Evolutionary conservation across 2,888 invertebrate genomes (phyloP).

Genomic region (Panzeria rudis): DNA sequence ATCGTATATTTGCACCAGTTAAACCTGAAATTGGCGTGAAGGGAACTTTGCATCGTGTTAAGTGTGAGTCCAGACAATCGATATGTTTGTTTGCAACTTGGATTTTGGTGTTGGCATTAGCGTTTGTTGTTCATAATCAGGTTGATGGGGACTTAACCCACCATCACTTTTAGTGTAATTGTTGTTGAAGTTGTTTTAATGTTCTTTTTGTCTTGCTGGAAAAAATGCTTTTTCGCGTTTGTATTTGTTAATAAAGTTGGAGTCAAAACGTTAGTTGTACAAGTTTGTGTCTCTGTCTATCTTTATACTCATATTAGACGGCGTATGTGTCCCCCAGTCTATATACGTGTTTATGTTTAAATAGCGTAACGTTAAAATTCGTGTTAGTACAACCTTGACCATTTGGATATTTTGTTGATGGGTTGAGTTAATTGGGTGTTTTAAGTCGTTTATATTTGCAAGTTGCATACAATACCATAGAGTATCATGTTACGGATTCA

Average conservation of each 20-base stretch:
- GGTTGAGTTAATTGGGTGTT: slow-evolving; percentile 63
- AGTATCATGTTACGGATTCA: slow-evolving; percentile 26
- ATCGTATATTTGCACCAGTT: slow-evolving; percentile 41
- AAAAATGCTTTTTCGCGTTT: slow-evolving; percentile 31
- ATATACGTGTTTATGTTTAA: slow-evolving; percentile 57
- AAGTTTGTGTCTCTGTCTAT: background rate
- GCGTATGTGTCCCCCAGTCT: slow-evolving; percentile 12
- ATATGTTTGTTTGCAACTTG: slow-evolving; percentile 63
- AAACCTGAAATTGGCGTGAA: background rate
- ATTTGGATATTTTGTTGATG: slow-evolving; percentile 51
- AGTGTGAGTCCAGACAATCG: slow-evolving; percentile 68
- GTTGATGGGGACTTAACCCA: slow-evolving; percentile 20
- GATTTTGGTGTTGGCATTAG: slow-evolving; percentile 46
- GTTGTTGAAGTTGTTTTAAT: slow-evolving; percentile 15
- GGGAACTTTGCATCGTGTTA: background rate
- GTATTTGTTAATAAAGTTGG: slow-evolving; percentile 39
- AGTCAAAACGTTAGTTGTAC: background rate
- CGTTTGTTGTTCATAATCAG: slow-evolving; percentile 29
- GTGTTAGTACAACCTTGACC: slow-evolving; percentile 52
- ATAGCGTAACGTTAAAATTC: slow-evolving; percentile 61
- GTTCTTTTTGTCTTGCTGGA: background rate
- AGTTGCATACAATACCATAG: background rate
- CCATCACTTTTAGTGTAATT: slow-evolving; percentile 26
- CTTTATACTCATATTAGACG: background rate
- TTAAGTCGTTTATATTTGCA: slow-evolving; percentile 48